Evolutionary conservation across 2,113 vertebrate genomes (phyloP).

Genomic region (Pseudorasbora parva): DNA sequence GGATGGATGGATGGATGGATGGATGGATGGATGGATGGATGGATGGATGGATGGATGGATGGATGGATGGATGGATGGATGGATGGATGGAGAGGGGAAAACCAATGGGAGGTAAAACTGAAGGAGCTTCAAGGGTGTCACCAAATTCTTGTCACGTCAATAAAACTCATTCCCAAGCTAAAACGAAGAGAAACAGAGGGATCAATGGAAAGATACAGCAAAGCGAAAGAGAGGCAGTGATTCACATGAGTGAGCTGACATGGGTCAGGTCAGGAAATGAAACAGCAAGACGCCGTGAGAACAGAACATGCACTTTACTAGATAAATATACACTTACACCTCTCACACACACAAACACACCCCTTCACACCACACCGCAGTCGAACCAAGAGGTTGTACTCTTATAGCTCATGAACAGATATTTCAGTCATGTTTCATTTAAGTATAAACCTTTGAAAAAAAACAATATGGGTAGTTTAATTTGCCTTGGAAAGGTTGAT

Average conservation of each 20-base stretch:
- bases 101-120: neutral
- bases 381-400: neutral
- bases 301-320: conserved; percentile 15
- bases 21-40: neutral
- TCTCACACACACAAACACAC: conserved; percentile 40
- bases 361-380: neutral
- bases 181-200: conserved; percentile 28
- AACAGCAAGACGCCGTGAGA: conserved; percentile 36
- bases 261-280: conserved; percentile 45
- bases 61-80: neutral
- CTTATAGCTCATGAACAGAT: no score
- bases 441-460: no score
- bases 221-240: conserved; percentile 31
- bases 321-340: conserved; percentile 56
- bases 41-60: neutral
- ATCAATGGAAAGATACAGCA: conserved; percentile 11
- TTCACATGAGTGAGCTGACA: conserved; percentile 50
- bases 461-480: no score
- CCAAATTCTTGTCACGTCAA: conserved; percentile 43
- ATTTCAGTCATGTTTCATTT: no score
- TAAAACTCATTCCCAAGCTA: conserved; percentile 52
- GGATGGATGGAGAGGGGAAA: neutral
- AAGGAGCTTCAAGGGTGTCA: neutral
- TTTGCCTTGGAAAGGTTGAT: neutral
- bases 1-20: neutral